Evolutionary conservation across 1,140 invertebrate species (phyloP), one percentile per base, ranked within the genome.

Genomic region (Drosophila rhopaloa): DNA sequence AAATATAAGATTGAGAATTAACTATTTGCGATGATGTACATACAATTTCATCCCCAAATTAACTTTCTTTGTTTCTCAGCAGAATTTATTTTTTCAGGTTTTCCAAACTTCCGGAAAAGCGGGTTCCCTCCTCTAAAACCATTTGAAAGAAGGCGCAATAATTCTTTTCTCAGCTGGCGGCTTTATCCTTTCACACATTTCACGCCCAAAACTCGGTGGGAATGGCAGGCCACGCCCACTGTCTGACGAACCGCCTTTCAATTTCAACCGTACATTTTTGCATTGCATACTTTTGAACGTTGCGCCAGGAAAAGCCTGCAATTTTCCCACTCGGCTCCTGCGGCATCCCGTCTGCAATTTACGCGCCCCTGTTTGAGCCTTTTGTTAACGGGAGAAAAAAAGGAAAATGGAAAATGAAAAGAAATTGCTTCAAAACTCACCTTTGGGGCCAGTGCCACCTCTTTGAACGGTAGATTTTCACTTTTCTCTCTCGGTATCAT

Each of bases 241-340:
- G 40, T 29, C 66, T 62, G 66, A 59, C 74, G 51, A 63, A 57
- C 43, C 50, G 79, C 79, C 63, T 81, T 81, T 81, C 79, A 78
- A 83, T 79, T 81, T 83, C 63, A 66, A 61, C 58, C 47, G 61
- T 46, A 38, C 48, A 60, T 71, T 81, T 80, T 80, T 81, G 78
- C 68, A 78, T 73, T 63, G 59, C 73, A 70, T 60, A 13, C 56
- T 24, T 47, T 13, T 47, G 57, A 27, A 19, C 32, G 44, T 16
- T 40, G 44, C 19, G 27, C 56, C 32, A 35, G 56, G 46, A 24
- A 55, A 50, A 66, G 41, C 41, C 40, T 66, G 74, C 79, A 81
- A 83, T 81, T 73, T 70, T 48, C 58, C 41, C 68, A 46, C 27
- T 44, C 27, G 41, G 50, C 48, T 62, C 66, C 60, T 44, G 41